Base-by-base conservation (phyloP, 1,140 invertebrate species). In the Anastatus disparis region DNA sequence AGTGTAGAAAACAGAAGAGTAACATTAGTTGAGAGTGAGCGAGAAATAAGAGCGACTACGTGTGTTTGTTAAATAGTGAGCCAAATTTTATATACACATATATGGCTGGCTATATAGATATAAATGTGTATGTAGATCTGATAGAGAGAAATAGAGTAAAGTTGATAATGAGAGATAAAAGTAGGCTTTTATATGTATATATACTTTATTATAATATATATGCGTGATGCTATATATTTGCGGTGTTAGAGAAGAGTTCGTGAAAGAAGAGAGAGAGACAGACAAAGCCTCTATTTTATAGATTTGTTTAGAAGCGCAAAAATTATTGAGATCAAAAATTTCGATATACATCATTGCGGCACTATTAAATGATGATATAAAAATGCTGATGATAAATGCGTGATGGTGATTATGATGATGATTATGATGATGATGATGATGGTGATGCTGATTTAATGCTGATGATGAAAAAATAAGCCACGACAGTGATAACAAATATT, bases 81-180 rank as follows among this genome's bases (percentile, higher is more conserved):
- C n/a, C n/a, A n/a, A n/a, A n/a, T n/a, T n/a, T n/a, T n/a, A n/a
- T n/a, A n/a, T n/a, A n/a, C n/a, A n/a, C n/a, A n/a, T n/a, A n/a
- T n/a, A n/a, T n/a, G n/a, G n/a, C n/a, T n/a, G 4, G 35, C 12
- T 7, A 38, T 38, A 38, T 12, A 38, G 35, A 7, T 6, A 22
- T 24, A 7, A 29, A 20, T 52, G 20, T 52, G 48, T 22, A 20
- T 59, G 35, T 59, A 13, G 24, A 35, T 44, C 12, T 13, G 56
- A 35, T 17, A 35, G n/a, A 26, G 44, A 59, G 56, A 59, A 3
- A 59, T n/a, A n/a, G n/a, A n/a, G n/a, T n/a, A 58, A 48, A 65
- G 35, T 27, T 42, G 52, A 55, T 42, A 55, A 27, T 65, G 63
- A 42, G 13, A 52, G 48, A 65, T 42, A 55, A 65, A 55, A 63